These are phyloP conservation scores for Pangasius sanitwongsei DNA, from an alignment of 2,797 vertebrate species.

Conservation along the genomic window DNA sequence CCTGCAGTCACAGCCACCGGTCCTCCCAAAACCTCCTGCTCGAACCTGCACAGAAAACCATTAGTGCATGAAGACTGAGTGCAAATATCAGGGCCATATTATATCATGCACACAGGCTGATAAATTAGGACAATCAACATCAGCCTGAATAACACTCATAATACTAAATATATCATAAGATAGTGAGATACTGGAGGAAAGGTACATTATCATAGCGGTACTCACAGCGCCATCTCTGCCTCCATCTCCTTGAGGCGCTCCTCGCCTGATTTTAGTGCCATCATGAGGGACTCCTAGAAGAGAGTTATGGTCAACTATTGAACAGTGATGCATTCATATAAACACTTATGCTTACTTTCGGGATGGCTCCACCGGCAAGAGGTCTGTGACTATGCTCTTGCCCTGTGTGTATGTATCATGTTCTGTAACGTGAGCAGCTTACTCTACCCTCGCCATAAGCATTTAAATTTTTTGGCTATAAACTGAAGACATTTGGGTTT, in stretches of 20 bases:
- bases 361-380: neutral
- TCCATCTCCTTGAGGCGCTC: conserved; percentile 93
- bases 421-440: neutral
- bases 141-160: neutral
- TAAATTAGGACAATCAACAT: neutral
- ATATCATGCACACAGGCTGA: neutral
- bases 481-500: neutral
- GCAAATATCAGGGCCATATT: neutral
- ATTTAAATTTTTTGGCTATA: neutral
- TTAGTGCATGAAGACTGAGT: neutral
- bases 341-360: neutral
- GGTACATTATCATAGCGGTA: conserved; percentile 40
- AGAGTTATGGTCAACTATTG: neutral
- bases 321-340: neutral
- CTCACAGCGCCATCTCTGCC: conserved; percentile 94
- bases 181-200: neutral
- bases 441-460: neutral
- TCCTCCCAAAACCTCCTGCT: conserved; percentile 90
- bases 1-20: conserved; percentile 71
- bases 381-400: neutral
- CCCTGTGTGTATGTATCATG: neutral
- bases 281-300: conserved; percentile 54
- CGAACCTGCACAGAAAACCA: conserved; percentile 75
- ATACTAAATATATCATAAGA: neutral
- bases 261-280: conserved; percentile 85